Evolutionary conservation across 2,113 vertebrate genomes (phyloP), one percentile per base, ranked within the genome.

Genomic region (Cynopterus brachyotis): DNA sequence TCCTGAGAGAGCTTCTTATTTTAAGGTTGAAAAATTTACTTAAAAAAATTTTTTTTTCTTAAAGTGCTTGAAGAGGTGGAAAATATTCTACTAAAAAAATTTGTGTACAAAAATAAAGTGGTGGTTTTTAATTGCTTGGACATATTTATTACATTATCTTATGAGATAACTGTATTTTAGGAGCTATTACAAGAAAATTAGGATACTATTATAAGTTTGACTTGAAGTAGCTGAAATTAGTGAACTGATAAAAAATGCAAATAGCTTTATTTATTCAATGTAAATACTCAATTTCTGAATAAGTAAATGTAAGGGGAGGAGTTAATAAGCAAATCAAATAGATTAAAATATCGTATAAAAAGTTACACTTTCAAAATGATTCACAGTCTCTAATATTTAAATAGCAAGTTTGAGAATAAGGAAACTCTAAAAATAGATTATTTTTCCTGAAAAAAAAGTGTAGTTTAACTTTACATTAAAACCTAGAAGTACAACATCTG

Each of bases 81-180:
- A 96, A 62, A 79, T 60, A 37, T 35, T 57, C 22, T 42, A 69
- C 47, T 17, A 89, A 9, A 15, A 45, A 86, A 79, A 86, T 55
- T 2, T 90, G 19, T 94, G 5, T 76, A 76, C 19, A 80, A 57
- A 89, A 53, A 72, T 78, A 62, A 5, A 62, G 35, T 57, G 30
- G 8, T 76, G 35, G 75, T 64, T 89, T 96, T 86, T n/a, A 93
- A 91, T 57, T 94, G 59, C 55, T 32, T 85, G 59, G 35, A 66
- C 19, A 81, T 9, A 94, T 35, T 94, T 95, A 86, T 75, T 75
- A 84, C 22, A 72, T 5, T 89, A 78, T 60, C 1, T 70, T 73
- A 24, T 32, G 66, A 85, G n/a, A 37, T 81, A 91, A 86, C 22
- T 84, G 66, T 57, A 85, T 93, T 93, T 64, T 85, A 89, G 78